Base-by-base conservation (phyloP, 1,140 invertebrate genomes). In the Eubasilissa regina region DNA sequence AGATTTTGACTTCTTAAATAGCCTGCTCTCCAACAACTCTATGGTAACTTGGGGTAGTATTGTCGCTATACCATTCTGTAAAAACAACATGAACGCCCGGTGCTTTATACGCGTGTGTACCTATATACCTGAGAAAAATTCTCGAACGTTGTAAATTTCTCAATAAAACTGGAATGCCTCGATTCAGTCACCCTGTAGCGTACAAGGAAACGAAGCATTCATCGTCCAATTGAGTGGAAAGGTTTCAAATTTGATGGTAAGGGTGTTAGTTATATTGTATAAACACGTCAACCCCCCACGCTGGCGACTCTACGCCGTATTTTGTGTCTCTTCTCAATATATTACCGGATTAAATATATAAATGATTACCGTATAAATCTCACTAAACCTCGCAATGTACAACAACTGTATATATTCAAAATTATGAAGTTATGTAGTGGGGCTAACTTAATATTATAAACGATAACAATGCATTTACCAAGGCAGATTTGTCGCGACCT, bases 251-350 rank as follows among this genome's bases (percentile, higher is more conserved):
- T 80, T 75, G 64, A 43, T 56, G 43, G 47, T 25, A 55, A 75
- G 66, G 17, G 66, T 45, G 47, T 70, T 15, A 70, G 47, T 70
- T 70, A 70, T 17, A n/a, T n/a, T n/a, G n/a, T n/a, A 70, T 44
- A 47, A 74, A 73, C 74, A 51, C 74, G 21, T 80, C 60, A 68
- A 80, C 72, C 60, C 51, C 77, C 58, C 56, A 66, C 66, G 35
- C 66, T 43, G 47, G 43, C 17, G 66, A n/a, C 9, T 47, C 17
- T 70, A 25, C 45, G n/a, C 47, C 25, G 12, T 47, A 11, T 47
- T 35, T 74, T 72, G 74, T 80, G 64, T 72, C n/a, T n/a, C 62
- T 68, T 58, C 21, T 58, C 55, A 19, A 58, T 58, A 58, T 19
- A 58, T 58, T 15, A 58, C 55, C 21, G 17, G 55, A 58, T 58